Percentiles rank a stretch among this genome's conserved stretches.
Conservation (phyloP, 2,113 vertebrate species). For the Rhagologus leucostigma region DNA sequence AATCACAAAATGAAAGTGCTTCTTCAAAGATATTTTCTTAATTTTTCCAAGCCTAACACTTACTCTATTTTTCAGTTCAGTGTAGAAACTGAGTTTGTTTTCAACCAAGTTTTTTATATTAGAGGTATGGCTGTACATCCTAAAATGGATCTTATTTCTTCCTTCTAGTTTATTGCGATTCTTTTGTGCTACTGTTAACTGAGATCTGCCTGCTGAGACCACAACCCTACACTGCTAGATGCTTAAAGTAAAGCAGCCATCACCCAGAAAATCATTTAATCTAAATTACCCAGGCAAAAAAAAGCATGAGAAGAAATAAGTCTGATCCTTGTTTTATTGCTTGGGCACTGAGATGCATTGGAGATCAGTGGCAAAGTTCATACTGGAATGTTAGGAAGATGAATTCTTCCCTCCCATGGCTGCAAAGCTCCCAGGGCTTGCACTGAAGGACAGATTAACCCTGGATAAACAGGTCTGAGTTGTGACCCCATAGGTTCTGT, state of each 20-base stretch:
- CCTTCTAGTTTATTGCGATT: not conserved
- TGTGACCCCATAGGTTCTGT: rapidly evolving
- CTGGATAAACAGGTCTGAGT: not conserved
- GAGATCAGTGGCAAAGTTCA: not conserved
- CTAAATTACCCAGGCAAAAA: not conserved
- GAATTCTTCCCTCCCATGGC: not conserved
- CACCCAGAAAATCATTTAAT: not conserved
- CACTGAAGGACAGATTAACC: not conserved
- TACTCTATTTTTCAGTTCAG: not conserved
- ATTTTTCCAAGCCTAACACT: not conserved
- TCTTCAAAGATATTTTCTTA: not conserved
- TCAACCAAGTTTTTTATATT: not conserved
- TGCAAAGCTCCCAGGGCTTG: not conserved
- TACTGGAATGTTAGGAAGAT: not conserved
- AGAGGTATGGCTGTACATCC: not conserved
- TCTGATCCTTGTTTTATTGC: not conserved
- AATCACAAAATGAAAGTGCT: not conserved
- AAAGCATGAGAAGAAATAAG: not conserved
- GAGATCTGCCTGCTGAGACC: not conserved
- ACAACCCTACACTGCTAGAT: not conserved
- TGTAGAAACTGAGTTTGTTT: not conserved
- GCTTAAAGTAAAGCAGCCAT: not conserved
- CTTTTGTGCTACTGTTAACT: not conserved
- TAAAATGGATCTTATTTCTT: not conserved
- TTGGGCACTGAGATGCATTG: not conserved